Evolutionary conservation across 2,797 vertebrate genomes (phyloP).

Genomic region (Psittacula derbiana): DNA sequence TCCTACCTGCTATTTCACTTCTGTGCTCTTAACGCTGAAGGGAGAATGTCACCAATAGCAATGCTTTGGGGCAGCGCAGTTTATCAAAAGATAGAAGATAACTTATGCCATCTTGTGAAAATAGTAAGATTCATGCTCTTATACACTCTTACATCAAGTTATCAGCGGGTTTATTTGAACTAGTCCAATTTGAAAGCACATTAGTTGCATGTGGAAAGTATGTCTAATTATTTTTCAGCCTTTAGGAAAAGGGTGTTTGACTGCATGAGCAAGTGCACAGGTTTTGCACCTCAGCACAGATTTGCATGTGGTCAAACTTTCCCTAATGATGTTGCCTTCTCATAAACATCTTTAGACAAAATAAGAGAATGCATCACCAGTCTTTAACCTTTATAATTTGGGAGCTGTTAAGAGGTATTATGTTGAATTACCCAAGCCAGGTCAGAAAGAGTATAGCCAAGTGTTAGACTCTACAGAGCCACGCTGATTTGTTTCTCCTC

Average conservation of each 20-base stretch:
- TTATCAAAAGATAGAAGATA: not conserved
- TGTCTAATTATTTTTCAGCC: not conserved
- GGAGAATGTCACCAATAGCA: not conserved
- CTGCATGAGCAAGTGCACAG: not conserved
- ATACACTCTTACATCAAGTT: not conserved
- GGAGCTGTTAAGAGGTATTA: not conserved
- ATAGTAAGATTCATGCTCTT: not conserved
- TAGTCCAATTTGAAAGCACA: not conserved
- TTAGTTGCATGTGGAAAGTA: not conserved
- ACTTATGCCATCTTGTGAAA: not conserved
- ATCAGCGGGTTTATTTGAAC: not conserved
- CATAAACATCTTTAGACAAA: not conserved
- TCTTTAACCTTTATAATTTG: not conserved
- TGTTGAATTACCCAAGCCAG: not conserved
- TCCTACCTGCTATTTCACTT: not conserved
- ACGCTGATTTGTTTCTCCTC: not conserved
- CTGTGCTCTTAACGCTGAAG: not conserved
- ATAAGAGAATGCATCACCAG: not conserved
- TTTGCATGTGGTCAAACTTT: not conserved
- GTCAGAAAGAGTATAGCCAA: not conserved
- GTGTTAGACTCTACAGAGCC: not conserved
- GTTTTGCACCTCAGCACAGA: not conserved
- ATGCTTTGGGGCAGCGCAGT: not conserved
- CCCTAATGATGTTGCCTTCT: not conserved
- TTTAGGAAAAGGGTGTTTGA: not conserved